Base-by-base conservation (phyloP, 92 coral and sea anemone genomes). In the Palythoa caribaeorum region DNA sequence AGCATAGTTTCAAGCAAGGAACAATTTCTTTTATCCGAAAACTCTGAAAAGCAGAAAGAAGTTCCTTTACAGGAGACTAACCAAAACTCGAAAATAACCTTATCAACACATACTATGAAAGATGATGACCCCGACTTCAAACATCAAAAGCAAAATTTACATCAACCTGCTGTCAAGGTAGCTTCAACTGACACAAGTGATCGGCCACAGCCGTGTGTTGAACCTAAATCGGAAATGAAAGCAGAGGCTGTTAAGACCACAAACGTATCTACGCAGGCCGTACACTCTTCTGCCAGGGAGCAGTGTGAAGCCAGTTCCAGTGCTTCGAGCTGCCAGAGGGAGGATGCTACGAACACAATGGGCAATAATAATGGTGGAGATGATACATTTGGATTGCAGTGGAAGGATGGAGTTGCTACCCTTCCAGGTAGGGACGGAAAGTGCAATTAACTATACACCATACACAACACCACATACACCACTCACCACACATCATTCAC, bases 351-450 rank as follows among this genome's bases (percentile, higher is more conserved):
- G 44, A 66, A 39, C 28, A 81, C 44, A 9, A 48, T 76, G 3
- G 40, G 53, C 9, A 38, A 72, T 17, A 48, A 9, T 44, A 63
- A 47, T 20, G 74, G 63, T 44, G 74, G 48, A 17, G 66, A 71
- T 89, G 94, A 92, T 68, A 75, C 92, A 52, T 85, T 89, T 80
- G 92, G 92, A 38, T 88, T 92, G 78, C 92, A 92, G 13, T 92
- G 94, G 94, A 92, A 92, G 65, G 92, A 92, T 89, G 94, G 94
- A 72, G 63, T 92, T 76, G 94, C 92, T 63, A 86, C 94, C 51
- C 70, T 92, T 74, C 94, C 94, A 74, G 94, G 94, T 92, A 89
- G 21, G 54, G 5, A 54, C 3, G 50, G 17, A 7, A 60, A 69
- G 13, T 8, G 9, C 6, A 19, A 14, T 2, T 4, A 0, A 40